Base-by-base conservation (phyloP, 2,797 vertebrate genomes). In the Eremophila alpestris region DNA sequence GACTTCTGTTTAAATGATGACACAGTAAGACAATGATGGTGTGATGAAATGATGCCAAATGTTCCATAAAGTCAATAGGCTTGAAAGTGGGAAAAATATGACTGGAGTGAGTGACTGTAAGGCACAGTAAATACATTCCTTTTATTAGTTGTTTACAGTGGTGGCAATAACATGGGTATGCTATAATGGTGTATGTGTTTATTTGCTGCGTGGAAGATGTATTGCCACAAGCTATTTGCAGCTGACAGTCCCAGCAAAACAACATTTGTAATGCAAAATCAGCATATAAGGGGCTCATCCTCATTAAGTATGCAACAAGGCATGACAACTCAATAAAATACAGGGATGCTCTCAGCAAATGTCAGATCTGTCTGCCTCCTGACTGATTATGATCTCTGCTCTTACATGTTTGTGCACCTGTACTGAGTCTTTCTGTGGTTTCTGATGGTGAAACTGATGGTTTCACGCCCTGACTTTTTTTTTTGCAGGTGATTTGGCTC, bases 91-190 rank as follows among this genome's bases (percentile, higher is more conserved):
- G 89, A 93, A 96, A 95, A 94, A 92, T 81, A 95, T 64, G 62
- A 83, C 79, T 75, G 36, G 63, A 84, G 63, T 29, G 45, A 93
- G 88, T 86, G 83, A 92, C 94, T 94, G 75, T 45, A 83, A 90
- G 94, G 91, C 91, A 97, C 73, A 91, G 88, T 91, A 94, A 89
- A 95, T 95, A 95, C 36, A 82, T 87, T 77, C 38, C 48, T 94
- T 95, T 96, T 96, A 96, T 91, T 95, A 95, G 94, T 88, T 96
- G 94, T 96, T 96, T 96, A 91, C 94, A 93, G 91, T 94, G 5
- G 85, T 87, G 89, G 95, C 89, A 96, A 96, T 96, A 94, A 96
- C 94, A 91, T 9, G 85, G 76, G 76, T 76, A 87, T 59, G 48
- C 92, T 94, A 67, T 92, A 83, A 93, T 24, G 48, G 38, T 73